Evolutionary conservation across 2,797 vertebrate species (phyloP).

Genomic region (Cephalopachus bancanus): DNA sequence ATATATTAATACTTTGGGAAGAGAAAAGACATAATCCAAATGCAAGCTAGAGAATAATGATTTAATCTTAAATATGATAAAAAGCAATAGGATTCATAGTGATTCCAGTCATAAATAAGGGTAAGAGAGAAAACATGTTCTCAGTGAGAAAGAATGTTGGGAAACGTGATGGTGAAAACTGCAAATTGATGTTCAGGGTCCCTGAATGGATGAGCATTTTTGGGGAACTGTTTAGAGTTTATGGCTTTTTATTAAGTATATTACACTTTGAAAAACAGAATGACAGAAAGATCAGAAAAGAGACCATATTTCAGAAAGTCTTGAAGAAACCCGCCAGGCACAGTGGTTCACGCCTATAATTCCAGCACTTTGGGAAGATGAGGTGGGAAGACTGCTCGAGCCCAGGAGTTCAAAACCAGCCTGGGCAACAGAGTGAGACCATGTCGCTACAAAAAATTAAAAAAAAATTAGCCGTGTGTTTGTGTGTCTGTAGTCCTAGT

Average conservation of each 20-base stretch:
- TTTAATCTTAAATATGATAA: background rate
- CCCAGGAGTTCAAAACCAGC: background rate
- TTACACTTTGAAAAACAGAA: conserved; percentile 37
- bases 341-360: background rate
- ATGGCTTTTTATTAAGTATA: background rate
- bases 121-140: background rate
- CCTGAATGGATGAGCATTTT: background rate
- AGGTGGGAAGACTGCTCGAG: background rate
- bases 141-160: background rate
- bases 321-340: background rate
- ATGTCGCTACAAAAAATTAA: background rate
- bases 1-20: conserved; percentile 39
- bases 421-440: background rate
- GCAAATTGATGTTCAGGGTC: background rate
- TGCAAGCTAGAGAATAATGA: background rate
- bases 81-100: background rate
- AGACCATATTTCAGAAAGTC: background rate
- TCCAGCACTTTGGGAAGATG: background rate
- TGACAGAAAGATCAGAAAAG: conserved; percentile 20
- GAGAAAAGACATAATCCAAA: conserved; percentile 44
- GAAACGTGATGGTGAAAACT: background rate
- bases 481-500: background rate
- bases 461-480: background rate
- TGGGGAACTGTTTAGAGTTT: background rate
- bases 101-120: background rate